Base-by-base conservation (phyloP, 1,140 invertebrate genomes). In the Danaus melanippus region DNA sequence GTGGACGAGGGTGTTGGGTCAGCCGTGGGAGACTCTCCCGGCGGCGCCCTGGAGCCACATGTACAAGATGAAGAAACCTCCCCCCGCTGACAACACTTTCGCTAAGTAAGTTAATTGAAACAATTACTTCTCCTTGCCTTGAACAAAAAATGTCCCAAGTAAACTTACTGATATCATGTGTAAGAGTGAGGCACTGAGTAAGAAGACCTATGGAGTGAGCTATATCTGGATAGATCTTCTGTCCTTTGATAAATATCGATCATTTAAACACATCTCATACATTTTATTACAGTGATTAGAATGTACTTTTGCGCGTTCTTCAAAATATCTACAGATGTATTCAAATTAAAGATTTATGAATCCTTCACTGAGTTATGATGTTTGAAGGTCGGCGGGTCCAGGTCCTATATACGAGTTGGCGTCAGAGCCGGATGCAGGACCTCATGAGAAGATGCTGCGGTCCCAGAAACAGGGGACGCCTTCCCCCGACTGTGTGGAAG, bases 21-120 rank as follows among this genome's bases (percentile, higher is more conserved):
- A 86, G 50, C 82, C 82, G 0, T 86, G 82, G 82, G 82, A 86
- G 58, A 73, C 71, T 10, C 64, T 86, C 1, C 79, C 82, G 0
- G 79, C 82, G 0, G 82, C 82, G 1, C 82, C 82, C 11, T 85
- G 82, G 82, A 84, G 80, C 39, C 82, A 85, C 67, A 85, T 85
- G 82, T 85, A 85, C 57, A 85, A 85, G 58, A 85, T 81, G 82
- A 85, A 85, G 69, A 78, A 76, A 55, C 82, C 82, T 0, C 79
- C 82, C 0, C 82, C 79, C 0, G 51, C 56, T n/a, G 76, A 72
- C 9, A 56, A 62, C 1, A 58, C 59, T 0, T 71, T 74, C 39
- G 42, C 73, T 49, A 83, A 81, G 79, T 84, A 69, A 64, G 62
- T 50, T 12, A 2, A 12, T 9, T 7, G 7, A 32, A 32, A 32